Evolutionary conservation across 2,797 vertebrate species (phyloP).

Genomic region (Sebastes paucispinis): DNA sequence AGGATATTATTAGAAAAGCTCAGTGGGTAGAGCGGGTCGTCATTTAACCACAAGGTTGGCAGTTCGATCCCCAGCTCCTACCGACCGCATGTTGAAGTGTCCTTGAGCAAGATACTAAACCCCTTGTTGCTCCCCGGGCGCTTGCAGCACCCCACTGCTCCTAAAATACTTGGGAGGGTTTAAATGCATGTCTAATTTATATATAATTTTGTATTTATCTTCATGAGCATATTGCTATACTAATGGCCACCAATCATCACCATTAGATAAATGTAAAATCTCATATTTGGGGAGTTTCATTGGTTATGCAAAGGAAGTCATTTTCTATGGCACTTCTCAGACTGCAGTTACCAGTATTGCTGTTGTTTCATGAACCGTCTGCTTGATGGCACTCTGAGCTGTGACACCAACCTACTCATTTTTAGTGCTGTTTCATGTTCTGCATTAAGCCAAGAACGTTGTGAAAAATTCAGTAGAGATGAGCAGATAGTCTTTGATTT

Average conservation of each 20-base stretch:
- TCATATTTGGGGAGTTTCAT: neutral
- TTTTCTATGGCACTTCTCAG: neutral
- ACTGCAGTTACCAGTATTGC: neutral
- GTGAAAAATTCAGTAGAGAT: conserved; percentile 7
- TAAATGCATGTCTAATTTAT: neutral
- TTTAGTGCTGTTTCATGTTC: conserved; percentile 22
- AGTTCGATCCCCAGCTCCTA: no score
- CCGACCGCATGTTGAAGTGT: no score
- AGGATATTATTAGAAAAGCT: no score
- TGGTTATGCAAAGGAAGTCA: neutral
- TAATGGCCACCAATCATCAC: neutral
- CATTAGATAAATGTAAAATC: neutral
- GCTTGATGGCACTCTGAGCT: neutral
- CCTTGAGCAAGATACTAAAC: no score
- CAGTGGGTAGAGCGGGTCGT: no score
- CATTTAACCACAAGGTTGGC: rapidly evolving
- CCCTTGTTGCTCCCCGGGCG: no score
- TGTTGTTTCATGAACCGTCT: neutral
- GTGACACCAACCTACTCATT: neutral
- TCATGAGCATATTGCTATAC: neutral
- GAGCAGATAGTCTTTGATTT: conserved; percentile 23
- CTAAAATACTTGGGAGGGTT: no score
- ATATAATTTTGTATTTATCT: neutral
- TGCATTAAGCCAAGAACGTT: conserved; percentile 1
- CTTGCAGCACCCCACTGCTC: no score